Evolutionary conservation across 2,797 vertebrate genomes (phyloP).

Genomic region (Kryptolebias ocellatus): DNA sequence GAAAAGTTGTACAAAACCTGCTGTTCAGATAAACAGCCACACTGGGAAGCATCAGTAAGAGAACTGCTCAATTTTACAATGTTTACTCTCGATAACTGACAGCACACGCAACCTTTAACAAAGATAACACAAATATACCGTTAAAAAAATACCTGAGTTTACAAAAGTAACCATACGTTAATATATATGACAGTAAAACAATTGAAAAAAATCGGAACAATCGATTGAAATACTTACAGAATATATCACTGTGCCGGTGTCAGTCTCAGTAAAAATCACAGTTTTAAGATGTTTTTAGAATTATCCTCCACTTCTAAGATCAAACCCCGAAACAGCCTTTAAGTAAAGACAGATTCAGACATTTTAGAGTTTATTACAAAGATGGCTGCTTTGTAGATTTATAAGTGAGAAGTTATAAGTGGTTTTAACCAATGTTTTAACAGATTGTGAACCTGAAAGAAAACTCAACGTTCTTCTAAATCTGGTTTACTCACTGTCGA

Average conservation of each 20-base stretch:
- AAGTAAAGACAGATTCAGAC: constrained; percentile 5
- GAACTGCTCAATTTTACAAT: constrained; percentile 2
- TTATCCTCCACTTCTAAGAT: constrained; percentile 28
- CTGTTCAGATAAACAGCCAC: background rate
- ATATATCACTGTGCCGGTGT: constrained; percentile 24
- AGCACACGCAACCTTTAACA: constrained; percentile 35
- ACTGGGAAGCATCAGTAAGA: constrained; percentile 3
- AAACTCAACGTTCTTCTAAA: background rate
- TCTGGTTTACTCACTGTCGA: background rate
- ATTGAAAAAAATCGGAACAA: constrained; percentile 67
- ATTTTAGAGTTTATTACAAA: constrained; percentile 30
- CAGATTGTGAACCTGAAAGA: background rate
- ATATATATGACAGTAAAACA: constrained; percentile 43
- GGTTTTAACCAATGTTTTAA: no score
- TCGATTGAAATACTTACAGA: constrained; percentile 49
- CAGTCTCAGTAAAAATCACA: constrained; percentile 65
- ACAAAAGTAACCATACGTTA: constrained; percentile 54
- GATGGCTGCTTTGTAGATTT: constrained; percentile 16
- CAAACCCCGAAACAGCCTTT: background rate
- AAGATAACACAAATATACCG: constrained; percentile 34
- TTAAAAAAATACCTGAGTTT: constrained; percentile 76
- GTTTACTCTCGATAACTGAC: constrained; percentile 9
- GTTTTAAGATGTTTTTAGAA: constrained; percentile 44
- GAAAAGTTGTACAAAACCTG: constrained; percentile 13
- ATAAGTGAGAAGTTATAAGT: constrained; percentile 8